A percentile compares a stretch with the other conserved stretches of the same genome.
phyloP scores from a whole-genome alignment of 2,888 invertebrate genomes.

The Lamellibrachia columna region DNA sequence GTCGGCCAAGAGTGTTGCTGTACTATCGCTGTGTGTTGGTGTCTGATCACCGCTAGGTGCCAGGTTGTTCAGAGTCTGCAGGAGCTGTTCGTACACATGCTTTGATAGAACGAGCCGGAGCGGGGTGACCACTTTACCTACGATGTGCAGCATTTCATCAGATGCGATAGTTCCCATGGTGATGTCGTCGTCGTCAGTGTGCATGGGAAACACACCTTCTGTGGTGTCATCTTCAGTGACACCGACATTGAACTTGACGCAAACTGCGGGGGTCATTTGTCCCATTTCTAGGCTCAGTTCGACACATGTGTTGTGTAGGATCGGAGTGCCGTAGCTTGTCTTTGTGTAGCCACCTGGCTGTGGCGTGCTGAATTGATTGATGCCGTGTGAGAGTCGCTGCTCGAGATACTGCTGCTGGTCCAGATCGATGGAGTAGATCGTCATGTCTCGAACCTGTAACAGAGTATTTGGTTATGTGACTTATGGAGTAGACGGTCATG shows the following conservation, averaged over 20 bases:
- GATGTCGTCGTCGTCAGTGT: neutral
- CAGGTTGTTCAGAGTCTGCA: conserved; percentile 67
- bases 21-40: neutral
- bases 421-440: conserved; percentile 82
- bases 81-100: conserved; percentile 87
- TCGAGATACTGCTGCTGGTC: conserved; percentile 48
- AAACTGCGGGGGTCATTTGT: neutral
- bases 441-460: conserved; percentile 75
- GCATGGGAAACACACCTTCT: conserved; percentile 19
- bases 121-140: conserved; percentile 83
- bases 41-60: conserved; percentile 40
- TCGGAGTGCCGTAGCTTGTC: conserved; percentile 76
- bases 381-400: neutral
- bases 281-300: conserved; percentile 73
- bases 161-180: neutral
- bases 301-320: conserved; percentile 88
- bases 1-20: neutral
- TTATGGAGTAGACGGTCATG: too few relatives aligned
- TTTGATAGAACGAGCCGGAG: conserved; percentile 86
- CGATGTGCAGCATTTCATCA: conserved; percentile 69
- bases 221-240: conserved; percentile 19
- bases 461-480: neutral
- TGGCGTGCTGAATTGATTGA: conserved; percentile 35
- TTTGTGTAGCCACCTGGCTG: conserved; percentile 35
- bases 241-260: neutral